These are phyloP conservation scores for Neoaliturus tenellus DNA, from an alignment of 2,888 invertebrate genomes.

Conservation along the genomic window DNA sequence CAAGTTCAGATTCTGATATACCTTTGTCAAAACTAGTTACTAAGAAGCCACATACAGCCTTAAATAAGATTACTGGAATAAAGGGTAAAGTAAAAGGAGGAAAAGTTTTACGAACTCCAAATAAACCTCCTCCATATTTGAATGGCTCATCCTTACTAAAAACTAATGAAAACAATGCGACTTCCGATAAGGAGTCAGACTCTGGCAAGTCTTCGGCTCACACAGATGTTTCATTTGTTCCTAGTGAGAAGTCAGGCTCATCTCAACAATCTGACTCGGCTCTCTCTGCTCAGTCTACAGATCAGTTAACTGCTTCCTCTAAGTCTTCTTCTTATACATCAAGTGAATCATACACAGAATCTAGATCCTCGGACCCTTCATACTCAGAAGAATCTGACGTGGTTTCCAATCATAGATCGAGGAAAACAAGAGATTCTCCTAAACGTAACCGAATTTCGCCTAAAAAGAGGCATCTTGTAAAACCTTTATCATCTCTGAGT, in stretches of 20 bases:
- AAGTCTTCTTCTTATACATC: conserved; percentile 5
- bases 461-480: background rate
- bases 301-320: conserved; percentile 16
- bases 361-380: conserved; percentile 19
- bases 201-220: conserved; percentile 28
- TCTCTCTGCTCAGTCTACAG: background rate
- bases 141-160: conserved; percentile 27
- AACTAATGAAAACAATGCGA: background rate
- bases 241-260: conserved; percentile 7
- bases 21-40: background rate
- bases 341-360: conserved; percentile 7
- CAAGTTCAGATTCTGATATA: conserved; percentile 44
- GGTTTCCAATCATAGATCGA: background rate
- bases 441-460: background rate
- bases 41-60: background rate
- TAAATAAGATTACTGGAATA: background rate
- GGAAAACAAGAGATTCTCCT: background rate
- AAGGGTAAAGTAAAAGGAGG: conserved; percentile 25
- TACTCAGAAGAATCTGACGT: conserved; percentile 27
- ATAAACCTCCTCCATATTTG: conserved; percentile 4
- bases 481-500: background rate
- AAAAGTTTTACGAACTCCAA: conserved; percentile 10
- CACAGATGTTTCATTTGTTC: conserved; percentile 16
- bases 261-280: background rate
- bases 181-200: conserved; percentile 29